phyloP scores from a whole-genome alignment of 35 echinoderm and acorn worm species.

The Anneissia japonica region DNA sequence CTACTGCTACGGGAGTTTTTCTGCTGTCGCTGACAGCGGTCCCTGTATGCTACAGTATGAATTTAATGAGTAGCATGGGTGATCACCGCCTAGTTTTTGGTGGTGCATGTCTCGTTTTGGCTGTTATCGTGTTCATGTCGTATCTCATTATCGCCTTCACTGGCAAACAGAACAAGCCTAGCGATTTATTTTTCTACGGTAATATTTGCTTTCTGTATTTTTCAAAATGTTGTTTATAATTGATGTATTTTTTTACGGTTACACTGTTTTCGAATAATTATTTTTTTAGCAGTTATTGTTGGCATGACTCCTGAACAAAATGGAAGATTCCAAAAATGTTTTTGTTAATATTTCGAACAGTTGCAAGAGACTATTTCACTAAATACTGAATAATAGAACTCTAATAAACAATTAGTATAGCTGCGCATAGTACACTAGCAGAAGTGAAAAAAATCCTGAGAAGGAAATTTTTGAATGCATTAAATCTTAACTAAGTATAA shows the following conservation, averaged over 20 bases:
- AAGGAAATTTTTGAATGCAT: no score
- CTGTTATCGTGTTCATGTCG: not conserved
- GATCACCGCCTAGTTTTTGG: constrained; percentile 38
- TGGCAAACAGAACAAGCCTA: constrained; percentile 10
- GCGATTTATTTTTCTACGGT: constrained; percentile 67
- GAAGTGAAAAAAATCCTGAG: no score
- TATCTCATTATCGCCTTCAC: constrained; percentile 34
- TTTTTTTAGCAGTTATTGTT: not conserved
- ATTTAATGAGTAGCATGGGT: constrained; percentile 12
- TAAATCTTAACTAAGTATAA: no score
- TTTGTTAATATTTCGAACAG: not conserved
- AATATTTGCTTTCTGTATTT: not conserved
- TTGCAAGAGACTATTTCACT: no score
- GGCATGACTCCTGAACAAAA: no score
- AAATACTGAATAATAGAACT: no score
- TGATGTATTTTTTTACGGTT: not conserved
- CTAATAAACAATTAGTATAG: no score
- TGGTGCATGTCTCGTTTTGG: constrained; percentile 24
- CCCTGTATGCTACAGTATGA: constrained; percentile 50
- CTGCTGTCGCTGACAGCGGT: constrained; percentile 63
- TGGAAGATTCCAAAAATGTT: not conserved
- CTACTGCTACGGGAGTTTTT: constrained; percentile 62
- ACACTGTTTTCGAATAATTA: not conserved
- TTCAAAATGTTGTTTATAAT: not conserved
- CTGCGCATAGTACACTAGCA: no score